phyloP scores from a whole-genome alignment of 2,888 invertebrate genomes.

The Apamea anceps region DNA sequence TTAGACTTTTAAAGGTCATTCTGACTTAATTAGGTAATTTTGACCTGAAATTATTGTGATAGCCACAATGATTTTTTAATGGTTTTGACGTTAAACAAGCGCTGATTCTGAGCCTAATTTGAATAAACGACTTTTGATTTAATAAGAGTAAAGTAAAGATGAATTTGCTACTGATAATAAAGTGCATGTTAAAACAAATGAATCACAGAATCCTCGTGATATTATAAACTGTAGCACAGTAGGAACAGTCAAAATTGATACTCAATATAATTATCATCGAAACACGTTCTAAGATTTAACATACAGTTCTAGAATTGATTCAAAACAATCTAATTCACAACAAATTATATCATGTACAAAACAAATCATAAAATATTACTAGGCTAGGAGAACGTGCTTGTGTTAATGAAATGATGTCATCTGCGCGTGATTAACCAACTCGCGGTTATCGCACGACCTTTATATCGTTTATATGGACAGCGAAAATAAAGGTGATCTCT shows the following conservation, averaged over 20 bases:
- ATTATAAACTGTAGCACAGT: neutral
- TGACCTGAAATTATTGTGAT: neutral
- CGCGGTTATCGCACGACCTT: constrained; percentile 72
- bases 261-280: constrained; percentile 6
- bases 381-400: constrained; percentile 16
- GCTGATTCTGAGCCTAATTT: neutral
- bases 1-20: neutral
- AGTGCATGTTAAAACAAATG: neutral
- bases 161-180: neutral
- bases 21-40: no score
- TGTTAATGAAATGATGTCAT: constrained; percentile 74
- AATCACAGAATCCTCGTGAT: neutral
- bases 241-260: constrained; percentile 8
- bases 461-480: constrained; percentile 32
- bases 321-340: constrained; percentile 37
- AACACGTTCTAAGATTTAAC: constrained; percentile 8
- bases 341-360: constrained; percentile 23
- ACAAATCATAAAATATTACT: constrained; percentile 16
- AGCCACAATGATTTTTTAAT: no score
- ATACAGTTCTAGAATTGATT: neutral
- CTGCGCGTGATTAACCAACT: constrained; percentile 69
- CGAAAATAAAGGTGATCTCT: constrained; percentile 66
- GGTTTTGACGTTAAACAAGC: neutral
- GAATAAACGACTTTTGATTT: neutral
- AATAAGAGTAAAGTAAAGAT: neutral